Evolutionary conservation across 1,140 invertebrate species (phyloP).

Genomic region (Cyrtorhinus lividipennis): DNA sequence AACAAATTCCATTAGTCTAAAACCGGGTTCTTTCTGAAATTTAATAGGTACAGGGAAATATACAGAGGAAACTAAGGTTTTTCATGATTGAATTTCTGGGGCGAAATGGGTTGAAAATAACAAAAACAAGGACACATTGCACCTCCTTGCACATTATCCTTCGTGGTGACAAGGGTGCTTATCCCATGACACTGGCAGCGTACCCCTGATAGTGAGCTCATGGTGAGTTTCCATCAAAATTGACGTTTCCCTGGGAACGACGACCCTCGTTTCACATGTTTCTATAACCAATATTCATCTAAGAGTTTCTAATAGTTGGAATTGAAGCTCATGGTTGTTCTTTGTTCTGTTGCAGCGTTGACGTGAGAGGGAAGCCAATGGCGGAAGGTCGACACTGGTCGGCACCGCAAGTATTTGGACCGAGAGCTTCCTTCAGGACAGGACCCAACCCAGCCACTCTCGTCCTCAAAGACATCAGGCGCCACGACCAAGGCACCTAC

Average conservation of each 20-base stretch:
- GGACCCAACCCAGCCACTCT: slow-evolving; percentile 55
- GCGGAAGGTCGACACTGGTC: slow-evolving; percentile 57
- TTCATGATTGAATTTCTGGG: too few relatives aligned
- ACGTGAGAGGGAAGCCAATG: slow-evolving; percentile 59
- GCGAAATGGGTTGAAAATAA: too few relatives aligned
- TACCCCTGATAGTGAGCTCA: not conserved
- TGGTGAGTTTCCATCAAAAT: not conserved
- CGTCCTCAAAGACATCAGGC: slow-evolving; percentile 58
- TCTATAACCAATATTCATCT: not conserved
- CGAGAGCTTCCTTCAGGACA: slow-evolving; percentile 57
- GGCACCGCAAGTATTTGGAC: slow-evolving; percentile 58
- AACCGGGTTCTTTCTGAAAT: too few relatives aligned
- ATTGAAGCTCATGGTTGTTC: slow-evolving; percentile 11
- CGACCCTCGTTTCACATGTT: too few relatives aligned
- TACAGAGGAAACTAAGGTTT: too few relatives aligned
- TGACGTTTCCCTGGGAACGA: not conserved
- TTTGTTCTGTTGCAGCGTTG: slow-evolving; percentile 49
- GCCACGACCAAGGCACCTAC: slow-evolving; percentile 73
- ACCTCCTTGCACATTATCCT: too few relatives aligned
- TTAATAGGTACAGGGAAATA: too few relatives aligned
- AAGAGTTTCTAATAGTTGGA: not conserved
- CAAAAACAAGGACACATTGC: too few relatives aligned
- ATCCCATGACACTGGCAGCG: too few relatives aligned
- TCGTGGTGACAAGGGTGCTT: too few relatives aligned
- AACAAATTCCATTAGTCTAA: too few relatives aligned